Evolutionary conservation across 1,140 invertebrate species (phyloP).

Genomic region (Eubasilissa regina): DNA sequence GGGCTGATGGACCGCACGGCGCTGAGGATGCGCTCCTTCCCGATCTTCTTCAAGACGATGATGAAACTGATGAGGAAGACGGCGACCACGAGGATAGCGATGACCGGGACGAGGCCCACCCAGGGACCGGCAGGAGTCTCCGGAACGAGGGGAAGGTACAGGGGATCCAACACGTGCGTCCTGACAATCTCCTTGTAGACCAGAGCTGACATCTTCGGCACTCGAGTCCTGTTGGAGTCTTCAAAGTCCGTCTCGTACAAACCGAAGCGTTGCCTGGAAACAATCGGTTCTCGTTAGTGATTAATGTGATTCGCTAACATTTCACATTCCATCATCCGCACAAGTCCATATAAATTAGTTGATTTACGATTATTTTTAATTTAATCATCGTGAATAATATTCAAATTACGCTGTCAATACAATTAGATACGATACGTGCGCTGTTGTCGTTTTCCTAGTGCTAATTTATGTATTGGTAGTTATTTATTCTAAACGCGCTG

Average conservation of each 20-base stretch:
- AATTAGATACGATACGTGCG: too few species aligned
- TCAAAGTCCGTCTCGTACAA: slow-evolving; percentile 80
- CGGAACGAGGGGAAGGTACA: slow-evolving; percentile 63
- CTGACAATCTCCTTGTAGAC: slow-evolving; percentile 73
- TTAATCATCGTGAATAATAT: too few species aligned
- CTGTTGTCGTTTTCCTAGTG: too few species aligned
- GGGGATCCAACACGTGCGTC: slow-evolving; percentile 67
- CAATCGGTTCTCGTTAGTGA: too few species aligned
- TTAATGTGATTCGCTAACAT: too few species aligned
- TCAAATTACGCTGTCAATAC: too few species aligned
- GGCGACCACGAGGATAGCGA: slow-evolving; percentile 51
- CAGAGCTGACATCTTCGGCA: slow-evolving; percentile 77
- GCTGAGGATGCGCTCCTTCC: slow-evolving; percentile 53
- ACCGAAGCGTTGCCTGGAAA: slow-evolving; percentile 77
- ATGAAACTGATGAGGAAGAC: slow-evolving; percentile 59
- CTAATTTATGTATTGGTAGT: too few species aligned
- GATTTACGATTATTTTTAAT: too few species aligned
- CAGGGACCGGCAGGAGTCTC: slow-evolving; percentile 53
- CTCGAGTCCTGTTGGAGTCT: slow-evolving; percentile 74
- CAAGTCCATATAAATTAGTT: too few species aligned
- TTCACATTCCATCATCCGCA: too few species aligned
- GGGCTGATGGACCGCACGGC: slow-evolving; percentile 50
- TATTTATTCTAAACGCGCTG: too few species aligned
- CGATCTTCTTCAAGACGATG: slow-evolving; percentile 58
- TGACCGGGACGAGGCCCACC: slow-evolving; percentile 51